These are phyloP conservation scores for Podarcis muralis DNA, from an alignment of 2,113 vertebrate species.

Conservation along the genomic window DNA sequence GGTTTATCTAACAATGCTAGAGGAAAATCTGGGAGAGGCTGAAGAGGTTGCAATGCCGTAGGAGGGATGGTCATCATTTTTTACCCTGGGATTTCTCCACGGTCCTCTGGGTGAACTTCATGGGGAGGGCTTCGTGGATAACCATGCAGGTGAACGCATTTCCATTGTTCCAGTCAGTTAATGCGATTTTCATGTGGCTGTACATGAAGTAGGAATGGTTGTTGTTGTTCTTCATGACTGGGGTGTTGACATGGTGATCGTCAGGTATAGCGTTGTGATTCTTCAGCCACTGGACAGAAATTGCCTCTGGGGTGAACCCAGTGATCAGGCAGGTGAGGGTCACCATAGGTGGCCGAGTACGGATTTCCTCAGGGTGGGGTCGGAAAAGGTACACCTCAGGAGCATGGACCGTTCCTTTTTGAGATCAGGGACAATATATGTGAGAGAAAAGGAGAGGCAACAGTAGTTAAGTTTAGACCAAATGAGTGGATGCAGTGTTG, in stretches of 20 bases:
- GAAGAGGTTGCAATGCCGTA: not conserved
- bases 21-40: not conserved
- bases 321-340: slow-evolving; percentile 50
- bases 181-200: slow-evolving; percentile 39
- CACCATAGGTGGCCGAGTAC: not conserved
- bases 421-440: not conserved
- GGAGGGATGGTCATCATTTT: not conserved
- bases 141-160: slow-evolving; percentile 6
- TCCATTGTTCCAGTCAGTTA: slow-evolving; percentile 13
- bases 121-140: slow-evolving; percentile 42
- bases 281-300: slow-evolving; percentile 47
- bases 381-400: slow-evolving; percentile 20
- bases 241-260: not conserved
- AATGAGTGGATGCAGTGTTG: not conserved
- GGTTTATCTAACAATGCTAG: not conserved
- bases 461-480: not conserved
- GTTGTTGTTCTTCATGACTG: not conserved
- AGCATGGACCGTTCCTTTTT: not conserved
- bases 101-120: slow-evolving; percentile 11
- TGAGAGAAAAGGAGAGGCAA: not conserved
- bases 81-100: not conserved
- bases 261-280: accelerated
- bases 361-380: accelerated
- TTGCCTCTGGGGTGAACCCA: slow-evolving; percentile 39
- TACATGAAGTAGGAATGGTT: slow-evolving; percentile 10